Evolutionary conservation across 2,113 vertebrate genomes (phyloP).

Genomic region (Setophaga petechia): DNA sequence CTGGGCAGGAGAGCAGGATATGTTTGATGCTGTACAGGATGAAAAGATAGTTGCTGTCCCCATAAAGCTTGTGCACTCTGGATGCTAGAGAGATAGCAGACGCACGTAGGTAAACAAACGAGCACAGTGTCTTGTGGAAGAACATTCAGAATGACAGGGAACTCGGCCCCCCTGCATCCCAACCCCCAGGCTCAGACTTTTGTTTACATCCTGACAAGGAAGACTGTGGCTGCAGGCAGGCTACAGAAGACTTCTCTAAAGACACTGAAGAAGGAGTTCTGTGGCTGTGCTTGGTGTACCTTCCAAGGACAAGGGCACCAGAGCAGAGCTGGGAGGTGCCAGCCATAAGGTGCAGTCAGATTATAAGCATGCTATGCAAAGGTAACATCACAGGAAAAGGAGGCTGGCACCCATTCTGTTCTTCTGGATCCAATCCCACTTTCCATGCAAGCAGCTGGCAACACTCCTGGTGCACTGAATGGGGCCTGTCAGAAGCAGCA

Average conservation of each 20-base stretch:
- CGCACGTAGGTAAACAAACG: background rate
- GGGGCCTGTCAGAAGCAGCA: background rate
- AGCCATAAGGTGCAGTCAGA: background rate
- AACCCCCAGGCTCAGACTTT: background rate
- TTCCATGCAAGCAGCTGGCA: background rate
- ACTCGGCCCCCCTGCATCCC: rapidly evolving
- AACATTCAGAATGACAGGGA: background rate
- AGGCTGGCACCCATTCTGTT: background rate
- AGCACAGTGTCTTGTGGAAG: background rate
- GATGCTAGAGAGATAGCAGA: background rate
- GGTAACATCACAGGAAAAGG: background rate
- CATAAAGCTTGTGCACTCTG: background rate
- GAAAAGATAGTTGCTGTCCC: background rate
- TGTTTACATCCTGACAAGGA: background rate
- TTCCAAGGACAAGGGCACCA: background rate
- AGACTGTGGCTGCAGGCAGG: too few species aligned
- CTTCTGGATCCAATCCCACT: background rate
- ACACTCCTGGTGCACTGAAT: background rate
- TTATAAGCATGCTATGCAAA: background rate
- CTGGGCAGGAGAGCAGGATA: background rate
- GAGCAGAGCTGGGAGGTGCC: background rate
- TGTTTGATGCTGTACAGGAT: background rate
- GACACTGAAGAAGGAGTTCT: background rate
- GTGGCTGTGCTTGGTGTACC: background rate
- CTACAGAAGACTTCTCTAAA: background rate